Evolutionary conservation across 2,797 vertebrate genomes (phyloP).

Genomic region (Yasuhikotakia modesta): DNA sequence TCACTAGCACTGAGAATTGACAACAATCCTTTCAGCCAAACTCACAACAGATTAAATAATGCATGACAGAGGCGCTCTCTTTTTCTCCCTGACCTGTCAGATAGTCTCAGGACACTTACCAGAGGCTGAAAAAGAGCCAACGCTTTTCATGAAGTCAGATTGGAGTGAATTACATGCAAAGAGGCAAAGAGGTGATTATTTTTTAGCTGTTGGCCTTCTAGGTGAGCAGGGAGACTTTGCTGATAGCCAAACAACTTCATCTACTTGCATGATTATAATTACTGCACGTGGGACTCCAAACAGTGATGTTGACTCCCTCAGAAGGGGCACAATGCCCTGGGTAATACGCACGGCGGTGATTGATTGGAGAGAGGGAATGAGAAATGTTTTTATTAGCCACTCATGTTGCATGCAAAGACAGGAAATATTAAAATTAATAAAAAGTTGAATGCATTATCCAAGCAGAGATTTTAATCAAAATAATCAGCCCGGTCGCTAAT

Average conservation of each 20-base stretch:
- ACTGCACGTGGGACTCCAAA: constrained; percentile 68
- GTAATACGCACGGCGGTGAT: constrained; percentile 55
- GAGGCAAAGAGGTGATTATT: constrained; percentile 67
- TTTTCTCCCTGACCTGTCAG: constrained; percentile 25
- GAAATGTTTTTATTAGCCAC: constrained; percentile 49
- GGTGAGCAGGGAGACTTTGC: constrained; percentile 67
- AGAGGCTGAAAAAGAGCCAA: constrained; percentile 43
- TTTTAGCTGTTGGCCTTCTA: constrained; percentile 63
- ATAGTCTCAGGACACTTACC: constrained; percentile 52
- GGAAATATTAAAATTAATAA: constrained; percentile 44
- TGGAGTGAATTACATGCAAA: constrained; percentile 62
- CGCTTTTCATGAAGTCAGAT: constrained; percentile 52
- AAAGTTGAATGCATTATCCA: constrained; percentile 37
- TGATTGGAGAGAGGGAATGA: constrained; percentile 34
- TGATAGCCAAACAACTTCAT: constrained; percentile 74
- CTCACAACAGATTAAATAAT: constrained; percentile 65
- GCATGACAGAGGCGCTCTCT: constrained; percentile 55
- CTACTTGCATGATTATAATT: constrained; percentile 71
- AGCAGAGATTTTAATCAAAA: constrained; percentile 40
- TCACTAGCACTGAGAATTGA: constrained; percentile 26
- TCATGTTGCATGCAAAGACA: constrained; percentile 44
- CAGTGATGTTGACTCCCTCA: constrained; percentile 46
- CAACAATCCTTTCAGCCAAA: constrained; percentile 52
- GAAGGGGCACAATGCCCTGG: constrained; percentile 61
- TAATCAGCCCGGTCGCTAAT: constrained; percentile 28